A percentile compares a stretch with the other conserved stretches of the same genome.
These are phyloP conservation scores for Nebria ingens DNA, from an alignment of 1,140 invertebrate genomes.

Conservation along the genomic window DNA sequence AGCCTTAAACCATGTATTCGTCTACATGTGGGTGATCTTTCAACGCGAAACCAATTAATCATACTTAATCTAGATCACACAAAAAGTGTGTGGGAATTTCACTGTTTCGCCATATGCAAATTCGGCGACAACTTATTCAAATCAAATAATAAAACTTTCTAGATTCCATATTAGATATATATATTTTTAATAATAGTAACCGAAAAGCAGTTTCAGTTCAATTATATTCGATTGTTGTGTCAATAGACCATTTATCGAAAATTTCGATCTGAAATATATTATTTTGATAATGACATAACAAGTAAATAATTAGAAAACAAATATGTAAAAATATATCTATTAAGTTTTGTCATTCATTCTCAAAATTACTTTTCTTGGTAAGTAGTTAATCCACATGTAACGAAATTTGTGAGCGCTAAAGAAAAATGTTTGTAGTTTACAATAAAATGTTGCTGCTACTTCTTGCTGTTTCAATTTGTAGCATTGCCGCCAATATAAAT, in stretches of 20 bases:
- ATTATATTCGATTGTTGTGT: background rate
- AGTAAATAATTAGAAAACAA: background rate
- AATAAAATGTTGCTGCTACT: no score
- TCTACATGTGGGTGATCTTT: background rate
- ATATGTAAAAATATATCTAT: background rate
- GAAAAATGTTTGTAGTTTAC: no score
- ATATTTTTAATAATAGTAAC: background rate
- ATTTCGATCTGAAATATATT: background rate
- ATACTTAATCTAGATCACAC: background rate
- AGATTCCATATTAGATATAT: background rate
- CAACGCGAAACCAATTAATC: background rate
- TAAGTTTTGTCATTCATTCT: no score
- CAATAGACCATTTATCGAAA: background rate
- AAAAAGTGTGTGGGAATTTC: background rate
- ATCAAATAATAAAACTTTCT: slow-evolving; percentile 5
- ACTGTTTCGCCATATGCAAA: background rate
- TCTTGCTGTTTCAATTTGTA: no score
- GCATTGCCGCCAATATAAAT: no score
- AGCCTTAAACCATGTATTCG: background rate
- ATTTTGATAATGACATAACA: background rate
- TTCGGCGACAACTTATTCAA: background rate
- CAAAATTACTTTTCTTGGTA: no score
- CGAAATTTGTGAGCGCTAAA: no score
- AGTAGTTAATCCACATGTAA: no score
- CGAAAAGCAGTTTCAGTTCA: background rate